Evolutionary conservation across 2,888 invertebrate genomes (phyloP).

Genomic region (Caenorhabditis afra): DNA sequence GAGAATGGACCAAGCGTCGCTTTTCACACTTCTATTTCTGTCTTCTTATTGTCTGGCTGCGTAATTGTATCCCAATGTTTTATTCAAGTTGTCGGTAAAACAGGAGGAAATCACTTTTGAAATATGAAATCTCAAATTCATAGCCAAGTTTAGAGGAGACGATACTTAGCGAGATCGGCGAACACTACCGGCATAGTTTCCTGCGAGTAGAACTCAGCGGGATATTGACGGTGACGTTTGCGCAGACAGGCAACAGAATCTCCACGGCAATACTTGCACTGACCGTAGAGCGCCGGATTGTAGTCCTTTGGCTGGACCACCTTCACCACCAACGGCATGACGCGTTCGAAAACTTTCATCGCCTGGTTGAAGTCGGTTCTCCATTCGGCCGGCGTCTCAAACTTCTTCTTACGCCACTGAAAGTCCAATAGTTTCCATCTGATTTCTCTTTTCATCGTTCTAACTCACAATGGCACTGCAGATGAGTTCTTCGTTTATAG

Average conservation of each 20-base stretch:
- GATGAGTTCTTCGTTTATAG: slow-evolving; percentile 29
- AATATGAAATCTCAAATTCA: too few species aligned
- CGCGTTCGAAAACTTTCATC: slow-evolving; percentile 10
- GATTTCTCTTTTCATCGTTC: neutral
- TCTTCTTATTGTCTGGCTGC: neutral
- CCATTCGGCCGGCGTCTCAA: neutral
- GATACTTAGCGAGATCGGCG: slow-evolving; percentile 16
- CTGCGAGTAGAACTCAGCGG: neutral
- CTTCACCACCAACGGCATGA: slow-evolving; percentile 18
- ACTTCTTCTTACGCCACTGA: slow-evolving; percentile 32
- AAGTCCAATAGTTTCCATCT: neutral
- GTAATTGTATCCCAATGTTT: too few species aligned
- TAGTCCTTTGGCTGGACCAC: slow-evolving; percentile 2
- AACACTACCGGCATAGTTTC: slow-evolving; percentile 1
- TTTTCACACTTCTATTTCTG: slow-evolving; percentile 43
- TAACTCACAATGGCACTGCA: slow-evolving; percentile 20
- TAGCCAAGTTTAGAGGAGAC: too few species aligned
- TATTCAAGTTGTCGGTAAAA: too few species aligned
- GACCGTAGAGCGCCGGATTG: neutral
- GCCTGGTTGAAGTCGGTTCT: slow-evolving; percentile 20
- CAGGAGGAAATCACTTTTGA: too few species aligned
- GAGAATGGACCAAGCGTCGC: neutral
- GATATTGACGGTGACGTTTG: slow-evolving; percentile 13
- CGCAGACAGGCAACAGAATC: neutral
- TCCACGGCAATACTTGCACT: slow-evolving; percentile 14